phyloP scores from a whole-genome alignment of 2,113 vertebrate species.

The Periophthalmus modestus region DNA sequence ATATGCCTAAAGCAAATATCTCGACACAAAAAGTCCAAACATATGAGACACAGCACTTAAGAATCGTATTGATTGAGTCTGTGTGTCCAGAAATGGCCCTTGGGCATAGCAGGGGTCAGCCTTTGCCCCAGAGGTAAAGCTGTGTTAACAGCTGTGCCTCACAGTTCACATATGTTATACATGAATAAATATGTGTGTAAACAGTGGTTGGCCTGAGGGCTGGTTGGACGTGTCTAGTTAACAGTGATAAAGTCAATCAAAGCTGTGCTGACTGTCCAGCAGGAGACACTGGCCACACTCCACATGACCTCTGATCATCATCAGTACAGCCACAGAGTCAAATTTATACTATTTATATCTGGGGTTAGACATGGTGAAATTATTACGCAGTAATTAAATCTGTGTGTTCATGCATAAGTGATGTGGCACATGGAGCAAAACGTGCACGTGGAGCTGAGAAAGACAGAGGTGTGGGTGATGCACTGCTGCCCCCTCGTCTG shows the following conservation, averaged over 20 bases:
- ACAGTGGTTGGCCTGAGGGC: conserved; percentile 17
- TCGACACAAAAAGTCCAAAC: background rate
- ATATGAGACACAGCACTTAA: background rate
- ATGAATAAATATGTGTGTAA: conserved; percentile 21
- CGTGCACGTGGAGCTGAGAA: conserved; percentile 36
- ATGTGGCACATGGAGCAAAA: conserved; percentile 57
- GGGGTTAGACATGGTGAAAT: conserved; percentile 43
- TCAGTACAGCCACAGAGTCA: conserved; percentile 28
- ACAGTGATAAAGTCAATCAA: conserved; percentile 36
- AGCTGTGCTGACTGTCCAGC: conserved; percentile 21
- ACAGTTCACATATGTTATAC: conserved; percentile 11
- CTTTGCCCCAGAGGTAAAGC: conserved; percentile 2
- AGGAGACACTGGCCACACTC: background rate
- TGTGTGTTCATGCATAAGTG: conserved; percentile 58
- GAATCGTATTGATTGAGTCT: background rate
- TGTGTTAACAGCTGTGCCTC: conserved; percentile 8
- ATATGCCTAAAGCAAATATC: background rate
- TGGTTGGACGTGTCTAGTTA: conserved; percentile 19
- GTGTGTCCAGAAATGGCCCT: background rate
- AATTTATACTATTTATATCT: conserved; percentile 46
- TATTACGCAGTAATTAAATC: conserved; percentile 71
- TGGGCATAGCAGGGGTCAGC: background rate
- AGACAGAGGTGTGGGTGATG: conserved; percentile 39
- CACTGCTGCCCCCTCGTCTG: conserved; percentile 47
- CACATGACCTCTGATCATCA: conserved; percentile 7